These are phyloP conservation scores for Taeniopygia guttata DNA, from an alignment of 2,797 vertebrate genomes.

Conservation along the genomic window DNA sequence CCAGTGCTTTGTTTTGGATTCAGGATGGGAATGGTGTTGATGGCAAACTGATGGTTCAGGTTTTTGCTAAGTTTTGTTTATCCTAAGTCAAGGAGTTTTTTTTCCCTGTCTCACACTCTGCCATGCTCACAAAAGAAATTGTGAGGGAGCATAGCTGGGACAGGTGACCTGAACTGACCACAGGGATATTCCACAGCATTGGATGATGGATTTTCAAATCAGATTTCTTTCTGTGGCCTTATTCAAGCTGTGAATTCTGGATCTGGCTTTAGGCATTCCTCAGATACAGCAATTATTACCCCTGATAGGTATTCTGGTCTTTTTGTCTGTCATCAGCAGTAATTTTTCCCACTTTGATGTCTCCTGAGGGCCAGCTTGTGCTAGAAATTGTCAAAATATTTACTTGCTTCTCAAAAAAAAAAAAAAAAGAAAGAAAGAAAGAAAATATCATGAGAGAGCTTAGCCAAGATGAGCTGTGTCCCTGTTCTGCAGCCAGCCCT, in stretches of 20 bases:
- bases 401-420: neutral
- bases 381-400: constrained; percentile 13
- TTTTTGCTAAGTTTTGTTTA: neutral
- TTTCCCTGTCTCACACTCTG: rapidly evolving
- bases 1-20: neutral
- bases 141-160: neutral
- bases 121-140: neutral
- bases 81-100: neutral
- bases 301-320: neutral
- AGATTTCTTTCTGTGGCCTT: neutral
- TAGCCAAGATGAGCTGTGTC: neutral
- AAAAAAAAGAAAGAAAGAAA: neutral
- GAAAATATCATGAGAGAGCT: neutral
- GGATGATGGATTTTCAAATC: neutral
- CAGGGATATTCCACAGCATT: neutral
- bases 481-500: neutral
- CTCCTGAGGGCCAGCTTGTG: neutral
- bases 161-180: neutral
- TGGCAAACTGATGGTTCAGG: neutral
- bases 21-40: neutral
- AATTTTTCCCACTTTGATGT: neutral
- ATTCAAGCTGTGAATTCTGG: neutral
- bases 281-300: neutral
- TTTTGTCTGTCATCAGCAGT: neutral
- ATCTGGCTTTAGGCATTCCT: neutral